Conservation (phyloP, 1,140 invertebrate genomes). For the Bursaphelenchus mucronatus region DNA sequence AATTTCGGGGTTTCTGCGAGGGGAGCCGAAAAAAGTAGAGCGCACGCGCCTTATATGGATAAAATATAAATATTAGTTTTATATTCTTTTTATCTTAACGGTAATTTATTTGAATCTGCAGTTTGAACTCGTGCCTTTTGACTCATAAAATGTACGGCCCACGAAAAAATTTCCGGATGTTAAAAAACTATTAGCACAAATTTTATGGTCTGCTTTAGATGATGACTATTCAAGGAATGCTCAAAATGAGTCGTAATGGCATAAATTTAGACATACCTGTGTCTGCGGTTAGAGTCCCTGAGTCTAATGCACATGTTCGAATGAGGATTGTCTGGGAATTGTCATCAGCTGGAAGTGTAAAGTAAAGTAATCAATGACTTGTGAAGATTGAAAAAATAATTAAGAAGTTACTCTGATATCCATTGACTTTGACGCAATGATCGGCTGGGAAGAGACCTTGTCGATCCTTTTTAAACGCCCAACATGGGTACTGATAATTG, state of each 20-base stretch:
- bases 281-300: slow-evolving; percentile 63
- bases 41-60: too few relatives aligned
- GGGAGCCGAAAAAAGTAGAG: too few relatives aligned
- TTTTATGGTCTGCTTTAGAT: too few relatives aligned
- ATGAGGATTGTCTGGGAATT: slow-evolving; percentile 61
- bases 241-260: too few relatives aligned
- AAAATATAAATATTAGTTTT: slow-evolving; percentile 26
- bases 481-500: slow-evolving; percentile 82
- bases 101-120: slow-evolving; percentile 14
- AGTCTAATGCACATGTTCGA: slow-evolving; percentile 65
- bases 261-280: slow-evolving; percentile 42
- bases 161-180: slow-evolving; percentile 8
- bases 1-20: too few relatives aligned
- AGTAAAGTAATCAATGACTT: slow-evolving; percentile 17
- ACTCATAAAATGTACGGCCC: slow-evolving; percentile 12
- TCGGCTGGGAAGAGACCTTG: slow-evolving; percentile 91
- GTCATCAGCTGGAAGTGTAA: slow-evolving; percentile 52
- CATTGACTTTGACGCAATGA: slow-evolving; percentile 87
- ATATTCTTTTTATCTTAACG: neutral
- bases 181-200: neutral
- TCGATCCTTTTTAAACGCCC: slow-evolving; percentile 81
- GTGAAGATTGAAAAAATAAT: slow-evolving; percentile 11
- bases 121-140: neutral
- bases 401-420: slow-evolving; percentile 71
- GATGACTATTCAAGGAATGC: too few relatives aligned